Evolutionary conservation across 2,888 invertebrate genomes (phyloP), one percentile per base, ranked within the genome.

Genomic region (Drosophila algonquin): DNA sequence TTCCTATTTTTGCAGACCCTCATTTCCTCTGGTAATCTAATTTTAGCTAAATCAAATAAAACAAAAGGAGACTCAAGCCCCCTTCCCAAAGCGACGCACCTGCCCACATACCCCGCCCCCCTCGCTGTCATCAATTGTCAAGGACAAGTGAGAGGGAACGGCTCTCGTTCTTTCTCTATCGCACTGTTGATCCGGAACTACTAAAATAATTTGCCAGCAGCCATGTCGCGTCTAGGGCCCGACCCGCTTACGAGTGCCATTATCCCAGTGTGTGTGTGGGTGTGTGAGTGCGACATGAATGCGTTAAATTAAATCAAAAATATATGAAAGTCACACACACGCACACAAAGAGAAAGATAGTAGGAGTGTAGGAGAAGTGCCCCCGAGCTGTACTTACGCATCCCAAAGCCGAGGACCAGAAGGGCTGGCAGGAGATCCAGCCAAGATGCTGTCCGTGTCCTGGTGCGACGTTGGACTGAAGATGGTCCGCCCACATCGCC

Each of bases 281-380:
- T 47, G 32, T 18, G 58, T 55, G 72, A 44, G 68, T 48, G 47
- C 45, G 57, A 56, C 56, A 59, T 53, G 63, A 63, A 67, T 60
- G 75, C 69, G 57, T 76, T 65, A 83, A 82, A 84, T 84, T 73
- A 80, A 80, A 87, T 85, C 56, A 78, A 81, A 84, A 75, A 79
- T 77, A 52, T 68, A 81, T 75, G 78, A 78, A 70, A 58, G 62
- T 57, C 24, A 54, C 62, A 55, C 52, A 24, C 51, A 51, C 14
- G 6, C 14, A 40, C 40, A 14, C 4, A 14, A 14, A 40, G 27
- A 14, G 24, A 54, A 52, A n/a, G n/a, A 27, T 53, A 51, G 21
- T 47, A 67, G 47, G 40, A 40, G 40, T 51, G 21, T 47, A 67
- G 47, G 40, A 40, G 40, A 40, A 40, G 40, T 40, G n/a, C 30